phyloP scores from a whole-genome alignment of 1,140 invertebrate genomes.

The Brachionus calyciflorus region DNA sequence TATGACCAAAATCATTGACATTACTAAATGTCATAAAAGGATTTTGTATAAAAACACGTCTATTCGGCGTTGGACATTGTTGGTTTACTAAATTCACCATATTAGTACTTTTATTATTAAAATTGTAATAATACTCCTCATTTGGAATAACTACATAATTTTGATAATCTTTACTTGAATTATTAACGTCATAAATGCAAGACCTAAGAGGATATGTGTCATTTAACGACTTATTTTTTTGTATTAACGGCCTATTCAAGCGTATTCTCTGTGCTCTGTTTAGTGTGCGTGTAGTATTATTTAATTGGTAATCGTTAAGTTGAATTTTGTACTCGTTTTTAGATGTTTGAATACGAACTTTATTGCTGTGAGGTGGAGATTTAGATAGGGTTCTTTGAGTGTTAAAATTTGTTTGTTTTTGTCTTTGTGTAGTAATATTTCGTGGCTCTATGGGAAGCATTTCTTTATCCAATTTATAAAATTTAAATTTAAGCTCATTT shows the following conservation, averaged over 20 bases:
- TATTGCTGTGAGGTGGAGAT: conserved; percentile 3
- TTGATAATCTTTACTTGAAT: neutral
- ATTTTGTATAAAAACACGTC: neutral
- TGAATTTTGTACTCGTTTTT: neutral
- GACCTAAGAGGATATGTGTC: neutral
- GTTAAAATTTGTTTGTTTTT: neutral
- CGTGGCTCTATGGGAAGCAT: neutral
- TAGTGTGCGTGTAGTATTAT: too few relatives aligned
- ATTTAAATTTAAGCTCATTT: conserved; percentile 33
- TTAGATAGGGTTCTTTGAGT: neutral
- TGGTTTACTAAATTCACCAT: neutral
- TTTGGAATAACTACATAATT: neutral
- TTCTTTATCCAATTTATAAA: conserved; percentile 33
- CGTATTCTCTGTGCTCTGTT: neutral
- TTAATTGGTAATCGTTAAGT: neutral
- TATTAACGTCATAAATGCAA: neutral
- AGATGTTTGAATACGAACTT: neutral
- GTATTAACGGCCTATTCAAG: neutral
- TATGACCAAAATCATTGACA: too few relatives aligned
- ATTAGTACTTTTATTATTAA: too few relatives aligned
- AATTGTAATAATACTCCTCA: neutral
- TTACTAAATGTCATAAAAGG: neutral
- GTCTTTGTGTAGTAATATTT: neutral
- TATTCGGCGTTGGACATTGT: neutral
- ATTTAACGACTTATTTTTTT: conserved; percentile 4